These are phyloP conservation scores for Turritopsis dohrnii DNA, from an alignment of 30 jellyfish, hydroid and myxozoan genomes.

Conservation along the genomic window DNA sequence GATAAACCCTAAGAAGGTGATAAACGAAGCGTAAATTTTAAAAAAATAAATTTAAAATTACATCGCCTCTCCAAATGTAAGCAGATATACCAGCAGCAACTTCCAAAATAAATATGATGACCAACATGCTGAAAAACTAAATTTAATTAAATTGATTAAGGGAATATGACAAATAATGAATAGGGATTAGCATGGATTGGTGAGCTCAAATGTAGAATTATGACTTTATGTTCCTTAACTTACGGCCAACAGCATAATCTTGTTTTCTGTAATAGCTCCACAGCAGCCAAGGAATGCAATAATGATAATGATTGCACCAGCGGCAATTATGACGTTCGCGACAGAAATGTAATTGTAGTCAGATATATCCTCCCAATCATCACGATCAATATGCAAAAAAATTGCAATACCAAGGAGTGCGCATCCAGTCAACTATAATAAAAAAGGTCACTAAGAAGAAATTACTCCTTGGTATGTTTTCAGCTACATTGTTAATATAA, in stretches of 20 bases:
- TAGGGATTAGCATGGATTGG: neutral
- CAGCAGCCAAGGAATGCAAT: conserved; percentile 44
- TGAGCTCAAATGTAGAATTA: neutral
- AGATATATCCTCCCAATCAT: conserved; percentile 27
- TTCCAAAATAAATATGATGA: conserved; percentile 81
- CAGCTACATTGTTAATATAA: too few relatives aligned
- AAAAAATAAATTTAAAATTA: conserved; percentile 14
- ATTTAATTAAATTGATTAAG: neutral
- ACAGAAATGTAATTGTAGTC: conserved; percentile 31
- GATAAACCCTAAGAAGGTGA: too few relatives aligned
- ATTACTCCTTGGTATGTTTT: neutral
- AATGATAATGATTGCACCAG: conserved; percentile 35
- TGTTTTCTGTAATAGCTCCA: conserved; percentile 45
- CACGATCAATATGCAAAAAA: conserved; percentile 35
- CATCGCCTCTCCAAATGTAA: conserved; percentile 68
- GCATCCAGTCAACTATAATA: conserved; percentile 32
- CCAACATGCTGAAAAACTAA: conserved; percentile 63
- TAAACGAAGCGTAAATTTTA: too few relatives aligned
- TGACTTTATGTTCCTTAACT: neutral
- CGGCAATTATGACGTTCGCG: conserved; percentile 32
- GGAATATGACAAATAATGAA: neutral
- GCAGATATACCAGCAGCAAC: conserved; percentile 93
- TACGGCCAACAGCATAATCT: conserved; percentile 27
- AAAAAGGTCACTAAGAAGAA: neutral
- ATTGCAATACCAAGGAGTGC: conserved; percentile 38